Evolutionary conservation across 2,888 invertebrate species (phyloP).

Genomic region (Pristionchus maxplancki): DNA sequence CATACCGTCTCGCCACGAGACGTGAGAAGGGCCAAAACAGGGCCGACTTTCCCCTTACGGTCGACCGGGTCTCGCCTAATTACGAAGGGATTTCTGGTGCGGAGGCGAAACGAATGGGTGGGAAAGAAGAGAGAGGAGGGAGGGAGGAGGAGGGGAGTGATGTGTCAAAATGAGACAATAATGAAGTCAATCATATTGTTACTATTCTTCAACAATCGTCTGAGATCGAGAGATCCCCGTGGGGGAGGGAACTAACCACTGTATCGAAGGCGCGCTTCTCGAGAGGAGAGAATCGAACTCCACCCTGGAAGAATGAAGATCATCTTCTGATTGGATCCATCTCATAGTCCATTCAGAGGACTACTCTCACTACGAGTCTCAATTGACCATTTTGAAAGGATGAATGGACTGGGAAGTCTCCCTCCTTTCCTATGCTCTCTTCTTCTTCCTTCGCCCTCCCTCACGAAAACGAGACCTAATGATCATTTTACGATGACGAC

Average conservation of each 20-base stretch:
- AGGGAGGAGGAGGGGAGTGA: not conserved
- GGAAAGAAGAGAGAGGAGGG: not conserved
- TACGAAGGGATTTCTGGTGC: not conserved
- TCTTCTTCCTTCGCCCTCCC: not conserved
- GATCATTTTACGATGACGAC: constrained; percentile 24
- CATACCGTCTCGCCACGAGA: not conserved
- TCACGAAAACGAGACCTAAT: constrained; percentile 21
- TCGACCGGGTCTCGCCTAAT: constrained; percentile 1
- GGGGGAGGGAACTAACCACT: not conserved
- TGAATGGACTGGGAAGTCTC: not conserved
- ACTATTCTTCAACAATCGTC: constrained; percentile 4
- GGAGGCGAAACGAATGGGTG: not conserved
- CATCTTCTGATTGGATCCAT: not conserved
- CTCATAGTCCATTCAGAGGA: not conserved
- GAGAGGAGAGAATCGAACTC: constrained; percentile 62
- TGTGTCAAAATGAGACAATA: not conserved
- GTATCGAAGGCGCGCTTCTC: constrained; percentile 58
- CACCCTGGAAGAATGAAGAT: constrained; percentile 45
- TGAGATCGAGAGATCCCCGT: not conserved
- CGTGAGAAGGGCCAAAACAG: not conserved
- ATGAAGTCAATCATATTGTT: not conserved
- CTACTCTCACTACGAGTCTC: not conserved
- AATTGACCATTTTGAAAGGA: not conserved
- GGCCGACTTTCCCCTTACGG: not conserved
- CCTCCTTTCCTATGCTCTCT: not conserved